Evolutionary conservation across 2,888 invertebrate genomes (phyloP), one percentile per base, ranked within the genome.

Genomic region (Acanthopleura granulata): DNA sequence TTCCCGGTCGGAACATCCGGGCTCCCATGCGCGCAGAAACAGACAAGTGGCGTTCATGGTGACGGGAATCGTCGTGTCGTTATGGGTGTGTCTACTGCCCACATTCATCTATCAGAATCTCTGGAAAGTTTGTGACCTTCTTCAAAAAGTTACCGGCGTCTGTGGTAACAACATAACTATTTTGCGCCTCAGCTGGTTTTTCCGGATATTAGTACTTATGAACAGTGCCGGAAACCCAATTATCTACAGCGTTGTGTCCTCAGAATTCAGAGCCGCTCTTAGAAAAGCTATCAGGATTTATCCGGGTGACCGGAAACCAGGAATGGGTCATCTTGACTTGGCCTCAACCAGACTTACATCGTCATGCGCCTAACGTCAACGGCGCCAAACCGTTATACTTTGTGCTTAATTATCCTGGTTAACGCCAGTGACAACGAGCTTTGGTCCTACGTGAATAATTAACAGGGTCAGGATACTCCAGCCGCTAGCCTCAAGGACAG

Each of bases 211-310:
- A 30, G 30, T 30, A 16, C 25, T 29, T 4, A 69, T 69, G 30
- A 69, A 69, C 27, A 29, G 69, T 69, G 69, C 69, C 18, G 69
- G 69, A 25, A 69, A 69, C 27, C 69, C 69, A 1, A 12, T 69
- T 14, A 69, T 69, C 25, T 69, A 69, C 30, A 69, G 30, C 25
- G 69, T 69, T 25, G 69, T 69, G 30, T 69, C 69, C 27, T 69
- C 69, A 30, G 69, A 69, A 25, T 69, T 29, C 30, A 25, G 69
- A 27, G 30, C 25, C 16, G 22, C 69, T 1, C 12, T 69, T 1
- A 25, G 27, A 25, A 69, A 69, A 14, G 69, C 69, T 4, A 57
- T 57, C 18, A 3, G 57, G 18, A 57, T 57, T n/a, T 57, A 57
- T 57, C 57, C 57, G 22, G 22, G 57, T 18, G 57, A 22, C 18